Conservation (phyloP, 2,888 invertebrate species). For the Xestia sexstrigata region DNA sequence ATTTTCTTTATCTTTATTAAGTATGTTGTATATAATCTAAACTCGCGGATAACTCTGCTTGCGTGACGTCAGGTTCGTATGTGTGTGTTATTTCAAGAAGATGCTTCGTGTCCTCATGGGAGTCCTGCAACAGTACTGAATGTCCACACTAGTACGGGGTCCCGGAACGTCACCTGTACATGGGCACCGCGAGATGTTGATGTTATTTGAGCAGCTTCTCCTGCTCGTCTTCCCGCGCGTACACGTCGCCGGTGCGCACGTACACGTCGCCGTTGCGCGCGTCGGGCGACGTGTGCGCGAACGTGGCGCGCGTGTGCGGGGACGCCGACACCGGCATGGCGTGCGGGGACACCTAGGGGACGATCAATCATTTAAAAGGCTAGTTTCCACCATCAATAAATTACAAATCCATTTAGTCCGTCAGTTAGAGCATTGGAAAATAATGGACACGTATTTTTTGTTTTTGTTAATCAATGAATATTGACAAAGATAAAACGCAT, state of each 20-base stretch:
- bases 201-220: slow-evolving; percentile 81
- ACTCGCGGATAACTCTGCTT: neutral
- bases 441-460: no score
- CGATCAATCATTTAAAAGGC: no score
- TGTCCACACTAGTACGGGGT: neutral
- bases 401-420: no score
- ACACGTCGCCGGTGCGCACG: slow-evolving; percentile 61
- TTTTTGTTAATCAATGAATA: no score
- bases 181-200: slow-evolving; percentile 41
- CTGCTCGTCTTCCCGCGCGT: slow-evolving; percentile 79
- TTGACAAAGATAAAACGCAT: no score
- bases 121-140: neutral
- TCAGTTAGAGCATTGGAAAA: no score
- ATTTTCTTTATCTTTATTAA: neutral
- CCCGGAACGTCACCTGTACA: slow-evolving; percentile 7
- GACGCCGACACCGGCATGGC: slow-evolving; percentile 82
- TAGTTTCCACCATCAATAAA: no score
- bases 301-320: slow-evolving; percentile 77
- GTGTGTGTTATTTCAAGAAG: neutral
- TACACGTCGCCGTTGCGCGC: slow-evolving; percentile 75
- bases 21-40: neutral
- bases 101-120: neutral
- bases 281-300: slow-evolving; percentile 76
- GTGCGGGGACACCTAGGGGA: slow-evolving; percentile 82
- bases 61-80: neutral